Conservation (phyloP, 2,888 invertebrate species). For the Phalangium opilio region DNA sequence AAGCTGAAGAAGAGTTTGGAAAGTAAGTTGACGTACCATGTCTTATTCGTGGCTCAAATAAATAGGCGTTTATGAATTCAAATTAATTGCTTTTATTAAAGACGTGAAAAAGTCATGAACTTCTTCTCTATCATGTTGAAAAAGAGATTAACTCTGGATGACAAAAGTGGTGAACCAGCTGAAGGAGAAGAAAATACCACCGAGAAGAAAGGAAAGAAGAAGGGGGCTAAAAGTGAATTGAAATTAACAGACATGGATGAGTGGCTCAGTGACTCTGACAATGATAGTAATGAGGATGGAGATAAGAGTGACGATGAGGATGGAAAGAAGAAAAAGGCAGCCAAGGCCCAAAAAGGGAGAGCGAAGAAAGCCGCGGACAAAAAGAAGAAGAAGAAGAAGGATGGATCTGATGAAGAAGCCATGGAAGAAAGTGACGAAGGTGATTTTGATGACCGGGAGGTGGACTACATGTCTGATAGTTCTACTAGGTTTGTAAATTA, state of each 20-base stretch:
- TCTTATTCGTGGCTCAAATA: too few relatives aligned
- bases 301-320: constrained; percentile 43
- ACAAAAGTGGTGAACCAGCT: constrained; percentile 49
- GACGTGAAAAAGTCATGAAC: constrained; percentile 88
- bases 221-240: constrained; percentile 14
- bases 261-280: constrained; percentile 55
- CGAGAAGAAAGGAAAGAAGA: constrained; percentile 34
- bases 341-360: constrained; percentile 22
- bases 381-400: constrained; percentile 50
- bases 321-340: constrained; percentile 11
- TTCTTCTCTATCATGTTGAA: constrained; percentile 87
- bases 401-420: constrained; percentile 71
- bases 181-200: constrained; percentile 44
- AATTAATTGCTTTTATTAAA: constrained; percentile 28
- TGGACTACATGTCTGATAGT: constrained; percentile 75
- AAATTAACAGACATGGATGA: constrained; percentile 86
- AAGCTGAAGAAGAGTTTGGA: constrained; percentile 93
- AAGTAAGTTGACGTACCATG: constrained; percentile 37
- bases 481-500: too few relatives aligned
- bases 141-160: constrained; percentile 55
- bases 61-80: too few relatives aligned
- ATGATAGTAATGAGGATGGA: constrained; percentile 53
- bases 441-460: constrained; percentile 85
- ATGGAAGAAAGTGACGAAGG: constrained; percentile 94
- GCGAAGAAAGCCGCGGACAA: constrained; percentile 45